phyloP scores from a whole-genome alignment of 2,113 vertebrate genomes.

The Oreamnos americanus region DNA sequence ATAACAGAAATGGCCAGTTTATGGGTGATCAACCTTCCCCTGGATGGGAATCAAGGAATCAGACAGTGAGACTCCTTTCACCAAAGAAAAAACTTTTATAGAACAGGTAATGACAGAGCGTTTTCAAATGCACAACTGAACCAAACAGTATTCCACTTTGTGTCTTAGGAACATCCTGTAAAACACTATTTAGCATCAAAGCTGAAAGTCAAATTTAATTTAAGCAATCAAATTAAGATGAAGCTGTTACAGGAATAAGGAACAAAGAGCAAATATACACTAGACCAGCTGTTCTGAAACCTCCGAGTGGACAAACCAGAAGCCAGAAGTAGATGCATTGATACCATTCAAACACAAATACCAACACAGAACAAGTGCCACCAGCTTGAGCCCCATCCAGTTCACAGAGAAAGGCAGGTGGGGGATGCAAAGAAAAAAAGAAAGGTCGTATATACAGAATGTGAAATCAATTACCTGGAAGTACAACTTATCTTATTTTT shows the following conservation, averaged over 20 bases:
- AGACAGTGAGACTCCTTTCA: background rate
- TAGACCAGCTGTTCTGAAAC: slow-evolving; percentile 33
- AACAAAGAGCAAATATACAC: background rate
- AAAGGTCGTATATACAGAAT: background rate
- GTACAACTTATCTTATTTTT: background rate
- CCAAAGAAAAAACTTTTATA: background rate
- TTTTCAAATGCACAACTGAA: background rate
- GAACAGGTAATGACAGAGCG: background rate
- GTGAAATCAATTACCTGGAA: background rate
- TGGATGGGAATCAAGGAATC: background rate
- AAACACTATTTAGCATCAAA: background rate
- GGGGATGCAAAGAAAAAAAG: background rate
- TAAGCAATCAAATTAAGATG: background rate
- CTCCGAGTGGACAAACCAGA: background rate
- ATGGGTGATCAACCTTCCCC: background rate
- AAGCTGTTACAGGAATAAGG: background rate
- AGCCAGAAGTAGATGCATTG: background rate
- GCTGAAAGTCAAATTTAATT: background rate
- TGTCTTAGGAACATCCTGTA: background rate
- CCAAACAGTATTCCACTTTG: background rate
- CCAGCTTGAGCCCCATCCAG: background rate
- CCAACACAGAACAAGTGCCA: background rate
- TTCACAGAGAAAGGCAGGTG: background rate
- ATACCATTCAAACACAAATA: background rate
- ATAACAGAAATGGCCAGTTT: background rate